Evolutionary conservation across 2,113 vertebrate genomes (phyloP).

Genomic region (Sardina pilchardus): DNA sequence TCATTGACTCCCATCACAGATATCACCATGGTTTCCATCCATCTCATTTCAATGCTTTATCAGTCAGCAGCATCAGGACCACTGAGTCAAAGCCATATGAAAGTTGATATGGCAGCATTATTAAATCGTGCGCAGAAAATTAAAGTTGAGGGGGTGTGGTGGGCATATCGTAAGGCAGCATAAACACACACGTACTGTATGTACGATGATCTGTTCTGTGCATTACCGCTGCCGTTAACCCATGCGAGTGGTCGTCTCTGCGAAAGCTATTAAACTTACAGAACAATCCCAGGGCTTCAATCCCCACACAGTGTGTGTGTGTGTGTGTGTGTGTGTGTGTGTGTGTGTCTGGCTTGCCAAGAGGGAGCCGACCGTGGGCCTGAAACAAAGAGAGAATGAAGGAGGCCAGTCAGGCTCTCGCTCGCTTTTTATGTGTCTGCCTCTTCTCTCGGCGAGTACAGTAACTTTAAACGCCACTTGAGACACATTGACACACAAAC

Average conservation of each 20-base stretch:
- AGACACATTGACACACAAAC: background rate
- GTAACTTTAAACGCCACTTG: background rate
- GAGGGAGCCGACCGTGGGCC: slow-evolving; percentile 40
- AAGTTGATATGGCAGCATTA: background rate
- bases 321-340: too few relatives aligned
- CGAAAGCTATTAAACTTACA: slow-evolving; percentile 56
- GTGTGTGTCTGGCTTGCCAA: too few relatives aligned
- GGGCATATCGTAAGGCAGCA: background rate
- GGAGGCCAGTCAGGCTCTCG: background rate
- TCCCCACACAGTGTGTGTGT: too few relatives aligned
- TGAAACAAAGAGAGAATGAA: slow-evolving; percentile 45
- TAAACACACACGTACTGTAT: background rate
- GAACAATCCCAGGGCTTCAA: slow-evolving; percentile 43
- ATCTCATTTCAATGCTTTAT: slow-evolving; percentile 43
- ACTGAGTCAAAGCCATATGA: background rate
- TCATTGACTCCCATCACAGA: slow-evolving; percentile 48
- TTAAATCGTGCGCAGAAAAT: background rate
- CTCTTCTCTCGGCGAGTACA: background rate
- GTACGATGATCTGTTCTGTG: slow-evolving; percentile 32
- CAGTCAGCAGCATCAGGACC: slow-evolving; percentile 6
- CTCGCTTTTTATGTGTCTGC: background rate
- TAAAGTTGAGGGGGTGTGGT: background rate
- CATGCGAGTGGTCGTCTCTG: slow-evolving; percentile 40
- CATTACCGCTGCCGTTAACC: slow-evolving; percentile 36
- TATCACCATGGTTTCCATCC: background rate